Conservation (phyloP, 2,888 invertebrate genomes). For the Acronicta alni region DNA sequence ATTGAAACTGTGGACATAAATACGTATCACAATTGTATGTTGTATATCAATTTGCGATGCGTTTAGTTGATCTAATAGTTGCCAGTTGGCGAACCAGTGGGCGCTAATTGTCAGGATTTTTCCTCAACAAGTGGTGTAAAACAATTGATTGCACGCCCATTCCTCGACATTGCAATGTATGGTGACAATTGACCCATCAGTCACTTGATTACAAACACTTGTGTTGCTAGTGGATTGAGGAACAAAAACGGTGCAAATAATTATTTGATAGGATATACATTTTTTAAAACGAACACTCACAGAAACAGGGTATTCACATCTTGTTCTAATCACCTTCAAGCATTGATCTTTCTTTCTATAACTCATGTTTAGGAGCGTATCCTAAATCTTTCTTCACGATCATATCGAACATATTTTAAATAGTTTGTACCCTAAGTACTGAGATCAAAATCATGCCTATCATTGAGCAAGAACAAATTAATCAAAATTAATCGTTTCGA, state of each 20-base stretch:
- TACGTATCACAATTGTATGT: conserved; percentile 1
- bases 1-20: not conserved
- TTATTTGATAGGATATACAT: not conserved
- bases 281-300: not conserved
- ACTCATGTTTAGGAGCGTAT: too few species aligned
- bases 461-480: too few species aligned
- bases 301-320: too few species aligned
- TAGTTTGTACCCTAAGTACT: too few species aligned
- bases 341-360: not conserved
- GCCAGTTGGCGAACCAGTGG: conserved; percentile 17
- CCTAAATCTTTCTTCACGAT: too few species aligned
- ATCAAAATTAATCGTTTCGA: too few species aligned
- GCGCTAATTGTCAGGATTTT: conserved; percentile 42
- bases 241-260: not conserved
- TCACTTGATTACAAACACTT: conserved; percentile 31
- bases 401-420: too few species aligned
- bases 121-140: conserved; percentile 30
- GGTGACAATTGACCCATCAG: conserved; percentile 26
- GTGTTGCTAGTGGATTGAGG: conserved; percentile 5
- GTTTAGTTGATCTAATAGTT: conserved; percentile 23
- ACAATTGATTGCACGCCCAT: conserved; percentile 29
- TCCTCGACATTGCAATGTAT: conserved; percentile 15
- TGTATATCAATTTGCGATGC: conserved; percentile 23
- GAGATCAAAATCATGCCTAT: too few species aligned
- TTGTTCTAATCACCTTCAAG: not conserved